These are phyloP conservation scores for Ancistrus triradiatus DNA, from an alignment of 2,113 vertebrate genomes.

Conservation along the genomic window DNA sequence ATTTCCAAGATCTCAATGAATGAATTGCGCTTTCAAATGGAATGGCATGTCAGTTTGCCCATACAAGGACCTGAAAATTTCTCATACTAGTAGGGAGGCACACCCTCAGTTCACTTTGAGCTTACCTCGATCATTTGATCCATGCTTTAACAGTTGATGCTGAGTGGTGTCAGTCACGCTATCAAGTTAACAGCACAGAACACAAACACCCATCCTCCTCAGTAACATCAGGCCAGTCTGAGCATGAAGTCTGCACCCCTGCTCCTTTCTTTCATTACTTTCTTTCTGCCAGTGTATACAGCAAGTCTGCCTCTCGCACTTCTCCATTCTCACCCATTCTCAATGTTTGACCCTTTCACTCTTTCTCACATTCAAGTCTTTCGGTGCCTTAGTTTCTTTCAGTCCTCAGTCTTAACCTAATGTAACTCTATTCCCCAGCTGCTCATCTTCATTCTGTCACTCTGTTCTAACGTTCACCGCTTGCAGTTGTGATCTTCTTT, in stretches of 20 bases:
- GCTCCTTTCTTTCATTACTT: constrained; percentile 6
- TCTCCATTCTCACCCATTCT: constrained; percentile 13
- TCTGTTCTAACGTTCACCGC: no score
- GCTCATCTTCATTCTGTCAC: no score
- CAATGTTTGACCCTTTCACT: not conserved
- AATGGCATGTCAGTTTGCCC: no score
- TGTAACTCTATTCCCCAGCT: not conserved
- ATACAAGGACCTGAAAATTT: no score
- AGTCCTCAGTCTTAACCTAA: constrained; percentile 6
- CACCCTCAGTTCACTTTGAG: no score
- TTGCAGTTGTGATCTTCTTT: no score
- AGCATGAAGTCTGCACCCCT: not conserved
- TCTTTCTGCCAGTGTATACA: constrained; percentile 18
- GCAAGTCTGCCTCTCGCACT: not conserved
- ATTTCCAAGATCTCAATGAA: no score
- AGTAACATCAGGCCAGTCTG: constrained; percentile 20
- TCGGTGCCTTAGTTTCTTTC: not conserved
- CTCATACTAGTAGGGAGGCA: no score
- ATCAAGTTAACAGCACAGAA: constrained; percentile 24
- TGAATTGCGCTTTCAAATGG: no score
- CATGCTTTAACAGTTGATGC: constrained; percentile 28
- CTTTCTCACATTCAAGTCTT: not conserved
- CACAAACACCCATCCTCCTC: constrained; percentile 16
- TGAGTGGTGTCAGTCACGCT: constrained; percentile 36
- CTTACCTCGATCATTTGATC: constrained; percentile 38